Evolutionary conservation across 2,797 vertebrate genomes (phyloP).

Genomic region (Gobio occitaniae): DNA sequence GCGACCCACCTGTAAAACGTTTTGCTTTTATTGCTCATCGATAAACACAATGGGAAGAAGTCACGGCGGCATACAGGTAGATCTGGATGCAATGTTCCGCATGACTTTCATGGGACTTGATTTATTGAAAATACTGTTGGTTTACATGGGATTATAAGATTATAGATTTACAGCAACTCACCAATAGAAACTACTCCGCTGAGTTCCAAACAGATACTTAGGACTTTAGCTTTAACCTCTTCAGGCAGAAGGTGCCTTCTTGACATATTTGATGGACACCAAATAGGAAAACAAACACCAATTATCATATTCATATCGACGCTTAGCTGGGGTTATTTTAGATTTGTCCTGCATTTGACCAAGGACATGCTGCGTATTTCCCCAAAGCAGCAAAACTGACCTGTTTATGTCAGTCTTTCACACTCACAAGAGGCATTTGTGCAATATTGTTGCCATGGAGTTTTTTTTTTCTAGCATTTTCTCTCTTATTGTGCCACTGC

Average conservation of each 20-base stretch:
- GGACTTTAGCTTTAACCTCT: background rate
- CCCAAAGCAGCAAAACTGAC: slow-evolving; percentile 30
- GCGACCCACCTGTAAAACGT: background rate
- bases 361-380: slow-evolving; percentile 28
- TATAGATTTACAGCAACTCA: slow-evolving; percentile 60
- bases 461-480: slow-evolving; percentile 39
- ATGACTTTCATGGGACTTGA: slow-evolving; percentile 60
- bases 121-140: slow-evolving; percentile 60
- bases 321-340: background rate
- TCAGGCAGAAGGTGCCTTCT: background rate
- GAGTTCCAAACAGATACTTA: background rate
- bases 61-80: background rate
- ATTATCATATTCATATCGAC: background rate
- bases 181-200: slow-evolving; percentile 56
- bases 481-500: slow-evolving; percentile 24
- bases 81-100: slow-evolving; percentile 8
- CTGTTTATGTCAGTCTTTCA: slow-evolving; percentile 57
- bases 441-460: slow-evolving; percentile 57
- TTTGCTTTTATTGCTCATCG: background rate
- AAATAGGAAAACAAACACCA: background rate
- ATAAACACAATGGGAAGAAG: background rate
- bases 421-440: slow-evolving; percentile 44
- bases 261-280: background rate
- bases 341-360: slow-evolving; percentile 2
- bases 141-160: slow-evolving; percentile 77